A percentile compares a stretch with the other conserved stretches of the same genome.
These are phyloP conservation scores for Microvelia longipes DNA, from an alignment of 1,140 invertebrate species.

Conservation along the genomic window DNA sequence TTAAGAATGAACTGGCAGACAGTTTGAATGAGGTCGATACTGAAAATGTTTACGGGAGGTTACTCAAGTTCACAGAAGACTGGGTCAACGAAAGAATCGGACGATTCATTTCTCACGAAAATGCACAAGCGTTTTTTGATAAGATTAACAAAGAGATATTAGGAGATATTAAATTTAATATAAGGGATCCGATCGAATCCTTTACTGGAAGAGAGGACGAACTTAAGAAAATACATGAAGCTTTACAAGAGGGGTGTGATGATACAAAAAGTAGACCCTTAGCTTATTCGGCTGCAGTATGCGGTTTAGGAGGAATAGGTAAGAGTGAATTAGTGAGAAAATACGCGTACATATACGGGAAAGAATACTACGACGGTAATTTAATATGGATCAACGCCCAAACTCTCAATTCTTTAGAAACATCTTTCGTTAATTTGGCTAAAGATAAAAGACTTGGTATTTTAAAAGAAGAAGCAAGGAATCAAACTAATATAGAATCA, in stretches of 20 bases:
- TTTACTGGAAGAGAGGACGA: not conserved
- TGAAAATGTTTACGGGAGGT: not conserved
- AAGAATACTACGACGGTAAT: not conserved
- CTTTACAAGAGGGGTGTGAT: not conserved
- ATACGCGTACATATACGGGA: not conserved
- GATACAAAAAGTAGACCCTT: too few species aligned
- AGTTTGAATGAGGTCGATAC: not conserved
- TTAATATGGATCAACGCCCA: not conserved
- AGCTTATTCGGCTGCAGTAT: too few species aligned
- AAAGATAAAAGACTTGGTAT: not conserved
- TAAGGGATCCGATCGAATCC: not conserved
- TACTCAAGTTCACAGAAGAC: not conserved
- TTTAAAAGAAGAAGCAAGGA: not conserved
- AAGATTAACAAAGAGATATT: not conserved
- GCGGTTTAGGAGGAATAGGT: not conserved
- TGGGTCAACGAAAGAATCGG: not conserved
- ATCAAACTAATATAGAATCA: not conserved
- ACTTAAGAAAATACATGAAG: not conserved
- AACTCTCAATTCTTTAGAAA: not conserved
- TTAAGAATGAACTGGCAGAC: not conserved
- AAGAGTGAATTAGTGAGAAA: not conserved
- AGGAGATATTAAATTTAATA: not conserved
- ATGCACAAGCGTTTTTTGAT: not conserved
- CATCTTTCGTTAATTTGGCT: not conserved
- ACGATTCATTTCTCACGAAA: not conserved